Percentiles rank a stretch among this genome's conserved stretches.
These are phyloP conservation scores for Amblyteles armatorius DNA, from an alignment of 2,888 invertebrate genomes.

Conservation along the genomic window DNA sequence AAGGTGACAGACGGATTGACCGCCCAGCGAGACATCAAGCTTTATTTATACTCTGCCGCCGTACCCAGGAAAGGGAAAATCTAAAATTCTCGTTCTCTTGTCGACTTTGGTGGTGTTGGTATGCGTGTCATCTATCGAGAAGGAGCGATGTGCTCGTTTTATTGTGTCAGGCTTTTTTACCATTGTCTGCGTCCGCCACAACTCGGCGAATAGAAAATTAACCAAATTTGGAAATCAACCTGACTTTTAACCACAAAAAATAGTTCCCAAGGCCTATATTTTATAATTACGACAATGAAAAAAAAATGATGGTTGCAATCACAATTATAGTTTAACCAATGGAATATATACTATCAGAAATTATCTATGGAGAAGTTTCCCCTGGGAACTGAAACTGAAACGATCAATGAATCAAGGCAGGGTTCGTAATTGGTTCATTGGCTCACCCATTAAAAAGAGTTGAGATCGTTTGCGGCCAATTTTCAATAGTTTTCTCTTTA, in stretches of 20 bases:
- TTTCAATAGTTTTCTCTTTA: neutral
- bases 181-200: neutral
- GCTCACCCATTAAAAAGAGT: neutral
- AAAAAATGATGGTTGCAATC: too few species aligned
- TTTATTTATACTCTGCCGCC: neutral
- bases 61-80: neutral
- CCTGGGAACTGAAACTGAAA: neutral
- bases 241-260: too few species aligned
- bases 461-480: neutral
- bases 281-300: too few species aligned
- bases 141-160: neutral
- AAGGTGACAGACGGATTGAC: constrained; percentile 8
- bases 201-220: too few species aligned
- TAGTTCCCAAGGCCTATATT: too few species aligned
- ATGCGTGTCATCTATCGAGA: neutral
- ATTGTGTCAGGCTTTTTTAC: constrained; percentile 5
- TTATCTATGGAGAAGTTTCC: too few species aligned
- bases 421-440: neutral
- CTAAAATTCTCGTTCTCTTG: neutral
- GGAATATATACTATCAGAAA: too few species aligned
- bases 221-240: too few species aligned
- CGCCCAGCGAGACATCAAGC: neutral
- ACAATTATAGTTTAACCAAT: too few species aligned
- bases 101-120: neutral
- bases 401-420: neutral